Percentiles rank a stretch among this genome's conserved stretches.
Conservation (phyloP, 2,797 vertebrate genomes). For the Nasua narica region DNA sequence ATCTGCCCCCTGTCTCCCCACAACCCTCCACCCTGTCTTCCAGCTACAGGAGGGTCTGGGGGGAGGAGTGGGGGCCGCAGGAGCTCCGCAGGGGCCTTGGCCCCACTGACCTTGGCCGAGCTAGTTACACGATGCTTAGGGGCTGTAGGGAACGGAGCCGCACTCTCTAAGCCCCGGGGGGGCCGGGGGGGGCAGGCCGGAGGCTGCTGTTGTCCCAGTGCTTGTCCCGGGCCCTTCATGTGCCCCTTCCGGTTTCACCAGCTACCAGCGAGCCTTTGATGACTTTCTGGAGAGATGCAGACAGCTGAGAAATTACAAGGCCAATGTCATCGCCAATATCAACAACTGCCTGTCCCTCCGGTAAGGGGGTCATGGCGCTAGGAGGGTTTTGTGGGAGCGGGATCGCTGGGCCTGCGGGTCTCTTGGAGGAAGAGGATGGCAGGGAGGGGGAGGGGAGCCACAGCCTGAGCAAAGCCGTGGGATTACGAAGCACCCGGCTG, state of each 20-base stretch:
- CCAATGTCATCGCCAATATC: slow-evolving; percentile 88
- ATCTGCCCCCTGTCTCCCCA: not conserved
- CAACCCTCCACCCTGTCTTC: not conserved
- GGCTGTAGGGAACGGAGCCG: not conserved
- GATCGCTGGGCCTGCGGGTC: too few relatives aligned
- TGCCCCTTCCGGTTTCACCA: slow-evolving; percentile 67
- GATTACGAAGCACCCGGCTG: not conserved
- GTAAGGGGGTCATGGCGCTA: slow-evolving; percentile 87
- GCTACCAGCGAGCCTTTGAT: slow-evolving; percentile 86
- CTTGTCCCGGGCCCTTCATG: not conserved
- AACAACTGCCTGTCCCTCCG: slow-evolving; percentile 89
- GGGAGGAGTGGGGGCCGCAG: not conserved
- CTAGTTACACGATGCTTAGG: not conserved
- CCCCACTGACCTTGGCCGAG: not conserved
- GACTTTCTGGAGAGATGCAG: slow-evolving; percentile 85
- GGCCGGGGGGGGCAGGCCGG: fast-evolving
- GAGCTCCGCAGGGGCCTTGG: not conserved
- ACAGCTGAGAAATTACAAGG: slow-evolving; percentile 76
- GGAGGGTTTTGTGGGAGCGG: not conserved
- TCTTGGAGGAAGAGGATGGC: not conserved
- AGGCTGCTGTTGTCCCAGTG: fast-evolving
- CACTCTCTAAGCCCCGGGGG: not conserved
- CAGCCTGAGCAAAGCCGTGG: not conserved
- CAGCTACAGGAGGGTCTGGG: not conserved
- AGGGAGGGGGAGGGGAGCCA: not conserved